Conservation (phyloP, 2,113 vertebrate species). For the Pteronura brasiliensis region DNA sequence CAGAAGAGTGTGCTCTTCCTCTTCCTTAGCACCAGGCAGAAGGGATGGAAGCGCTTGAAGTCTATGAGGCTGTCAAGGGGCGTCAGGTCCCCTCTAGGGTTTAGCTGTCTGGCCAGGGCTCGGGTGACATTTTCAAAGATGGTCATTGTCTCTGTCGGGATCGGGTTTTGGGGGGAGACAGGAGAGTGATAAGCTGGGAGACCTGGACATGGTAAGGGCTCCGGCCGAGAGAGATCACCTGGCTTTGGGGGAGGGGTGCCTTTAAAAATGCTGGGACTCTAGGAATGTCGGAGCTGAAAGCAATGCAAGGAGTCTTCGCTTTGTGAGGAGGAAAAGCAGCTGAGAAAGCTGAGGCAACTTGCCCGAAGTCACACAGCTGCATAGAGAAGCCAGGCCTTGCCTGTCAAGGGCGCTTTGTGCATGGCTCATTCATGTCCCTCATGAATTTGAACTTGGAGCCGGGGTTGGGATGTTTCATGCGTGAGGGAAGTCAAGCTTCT, state of each 20-base stretch:
- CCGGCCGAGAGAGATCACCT: neutral
- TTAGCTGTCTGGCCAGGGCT: slow-evolving; percentile 68
- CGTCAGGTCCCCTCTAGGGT: slow-evolving; percentile 71
- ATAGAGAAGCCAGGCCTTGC: neutral
- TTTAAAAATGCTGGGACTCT: neutral
- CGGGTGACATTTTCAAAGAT: slow-evolving; percentile 74
- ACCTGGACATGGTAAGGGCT: neutral
- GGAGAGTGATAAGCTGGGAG: neutral
- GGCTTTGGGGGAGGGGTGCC: neutral
- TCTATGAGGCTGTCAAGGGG: slow-evolving; percentile 76
- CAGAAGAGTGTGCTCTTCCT: slow-evolving; percentile 68
- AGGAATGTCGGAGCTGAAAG: neutral
- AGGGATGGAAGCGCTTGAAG: slow-evolving; percentile 73
- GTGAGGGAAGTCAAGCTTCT: neutral
- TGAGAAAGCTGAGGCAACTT: neutral
- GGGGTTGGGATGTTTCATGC: neutral
- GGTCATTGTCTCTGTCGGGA: slow-evolving; percentile 63
- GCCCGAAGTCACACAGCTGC: fast-evolving
- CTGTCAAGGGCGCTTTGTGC: neutral
- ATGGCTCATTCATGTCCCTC: neutral
- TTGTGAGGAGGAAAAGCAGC: neutral
- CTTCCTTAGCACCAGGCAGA: slow-evolving; percentile 76
- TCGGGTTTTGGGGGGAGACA: neutral
- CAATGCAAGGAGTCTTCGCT: neutral
- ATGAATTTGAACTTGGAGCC: neutral